These are phyloP conservation scores for Echiichthys vipera DNA, from an alignment of 2,797 vertebrate genomes.

Conservation along the genomic window DNA sequence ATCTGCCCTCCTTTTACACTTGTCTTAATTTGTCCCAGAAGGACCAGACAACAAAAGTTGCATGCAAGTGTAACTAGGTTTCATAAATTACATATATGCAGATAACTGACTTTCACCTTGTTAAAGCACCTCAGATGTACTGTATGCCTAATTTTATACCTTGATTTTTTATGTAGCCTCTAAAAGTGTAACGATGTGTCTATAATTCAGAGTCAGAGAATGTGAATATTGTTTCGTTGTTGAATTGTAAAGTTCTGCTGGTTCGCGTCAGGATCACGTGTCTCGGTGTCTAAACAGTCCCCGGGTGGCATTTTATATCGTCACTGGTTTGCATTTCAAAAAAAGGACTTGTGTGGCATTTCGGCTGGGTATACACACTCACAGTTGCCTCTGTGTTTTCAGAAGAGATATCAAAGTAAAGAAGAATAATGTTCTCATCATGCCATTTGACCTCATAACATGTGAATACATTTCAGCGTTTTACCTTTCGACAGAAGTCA, in stretches of 20 bases:
- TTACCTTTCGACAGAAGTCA: slow-evolving; percentile 26
- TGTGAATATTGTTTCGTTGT: slow-evolving; percentile 27
- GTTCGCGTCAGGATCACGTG: slow-evolving; percentile 29
- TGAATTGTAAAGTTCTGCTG: slow-evolving; percentile 23
- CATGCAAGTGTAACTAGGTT: slow-evolving; percentile 64
- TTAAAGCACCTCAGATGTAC: slow-evolving; percentile 64
- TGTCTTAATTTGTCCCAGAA: slow-evolving; percentile 42
- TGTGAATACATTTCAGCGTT: slow-evolving; percentile 41
- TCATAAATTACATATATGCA: slow-evolving; percentile 52
- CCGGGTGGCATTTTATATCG: slow-evolving; percentile 36
- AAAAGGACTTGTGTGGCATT: slow-evolving; percentile 44
- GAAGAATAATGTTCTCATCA: slow-evolving; percentile 26
- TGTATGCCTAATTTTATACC: slow-evolving; percentile 64
- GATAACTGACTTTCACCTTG: slow-evolving; percentile 41
- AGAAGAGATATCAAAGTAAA: slow-evolving; percentile 34
- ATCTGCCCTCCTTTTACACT: slow-evolving; percentile 45
- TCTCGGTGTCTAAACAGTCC: slow-evolving; percentile 34
- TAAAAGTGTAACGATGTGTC: slow-evolving; percentile 26
- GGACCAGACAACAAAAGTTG: slow-evolving; percentile 34
- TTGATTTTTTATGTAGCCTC: slow-evolving; percentile 48
- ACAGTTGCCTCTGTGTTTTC: slow-evolving; percentile 46
- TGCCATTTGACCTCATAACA: slow-evolving; percentile 26
- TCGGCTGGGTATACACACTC: slow-evolving; percentile 36
- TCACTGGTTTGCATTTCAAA: slow-evolving; percentile 66
- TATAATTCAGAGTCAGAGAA: slow-evolving; percentile 41